Evolutionary conservation across 2,797 vertebrate genomes (phyloP).

Genomic region (Gymnoscopelus microlampas): DNA sequence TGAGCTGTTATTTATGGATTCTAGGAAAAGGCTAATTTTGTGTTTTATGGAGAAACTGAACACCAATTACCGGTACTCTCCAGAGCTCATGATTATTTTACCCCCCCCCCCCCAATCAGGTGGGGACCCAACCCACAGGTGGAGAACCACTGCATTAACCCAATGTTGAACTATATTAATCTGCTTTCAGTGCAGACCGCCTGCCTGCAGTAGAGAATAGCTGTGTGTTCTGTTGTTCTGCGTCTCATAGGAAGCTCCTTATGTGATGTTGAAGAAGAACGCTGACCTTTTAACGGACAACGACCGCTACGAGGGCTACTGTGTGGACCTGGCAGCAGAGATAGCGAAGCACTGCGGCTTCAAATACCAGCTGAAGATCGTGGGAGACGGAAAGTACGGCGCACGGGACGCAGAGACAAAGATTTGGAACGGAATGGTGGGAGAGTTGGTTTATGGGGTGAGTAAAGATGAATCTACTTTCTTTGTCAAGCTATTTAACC

Average conservation of each 20-base stretch:
- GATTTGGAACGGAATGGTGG: slow-evolving; percentile 99
- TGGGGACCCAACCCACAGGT: no score
- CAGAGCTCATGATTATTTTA: no score
- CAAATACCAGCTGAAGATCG: slow-evolving; percentile 98
- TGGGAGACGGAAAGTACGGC: slow-evolving; percentile 97
- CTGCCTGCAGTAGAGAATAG: background rate
- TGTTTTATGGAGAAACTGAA: no score
- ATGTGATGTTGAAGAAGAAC: slow-evolving; percentile 99
- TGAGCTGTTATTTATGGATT: background rate
- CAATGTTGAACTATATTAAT: background rate
- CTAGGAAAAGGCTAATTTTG: no score
- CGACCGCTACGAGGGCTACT: slow-evolving; percentile 97
- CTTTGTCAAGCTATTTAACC: no score
- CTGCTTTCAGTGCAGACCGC: background rate
- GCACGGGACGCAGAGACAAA: slow-evolving; percentile 98
- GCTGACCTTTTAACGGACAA: slow-evolving; percentile 95
- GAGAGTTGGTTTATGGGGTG: slow-evolving; percentile 98
- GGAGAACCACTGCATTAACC: no score
- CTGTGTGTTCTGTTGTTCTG: slow-evolving; percentile 15
- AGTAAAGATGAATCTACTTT: slow-evolving; percentile 59
- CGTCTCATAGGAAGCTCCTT: slow-evolving; percentile 91
- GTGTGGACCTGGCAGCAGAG: slow-evolving; percentile 98
- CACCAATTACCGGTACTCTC: no score
- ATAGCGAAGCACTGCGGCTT: slow-evolving; percentile 98
- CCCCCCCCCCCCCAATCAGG: no score